These are phyloP conservation scores for Falco biarmicus DNA, from an alignment of 2,797 vertebrate species.

Conservation along the genomic window DNA sequence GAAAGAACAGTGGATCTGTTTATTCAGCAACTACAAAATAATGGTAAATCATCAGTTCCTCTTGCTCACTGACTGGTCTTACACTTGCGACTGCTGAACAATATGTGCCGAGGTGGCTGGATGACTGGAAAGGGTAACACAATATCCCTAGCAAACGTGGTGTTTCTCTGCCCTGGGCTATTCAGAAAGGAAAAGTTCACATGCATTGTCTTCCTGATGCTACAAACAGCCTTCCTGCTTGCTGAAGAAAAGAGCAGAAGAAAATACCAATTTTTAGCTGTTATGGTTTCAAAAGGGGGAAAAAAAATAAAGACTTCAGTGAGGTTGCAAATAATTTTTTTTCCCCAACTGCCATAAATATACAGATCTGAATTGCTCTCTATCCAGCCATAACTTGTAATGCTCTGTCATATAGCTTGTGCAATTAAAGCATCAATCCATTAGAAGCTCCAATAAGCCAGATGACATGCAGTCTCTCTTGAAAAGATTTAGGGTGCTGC, in stretches of 20 bases:
- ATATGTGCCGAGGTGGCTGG: rapidly evolving
- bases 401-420: not conserved
- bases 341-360: not conserved
- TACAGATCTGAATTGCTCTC: not conserved
- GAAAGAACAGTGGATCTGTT: not conserved
- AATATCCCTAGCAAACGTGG: not conserved
- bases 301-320: not conserved
- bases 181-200: not conserved
- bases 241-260: not conserved
- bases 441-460: not conserved
- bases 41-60: not conserved
- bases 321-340: not conserved
- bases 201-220: not conserved
- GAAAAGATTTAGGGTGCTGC: not conserved
- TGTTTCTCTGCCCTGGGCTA: not conserved
- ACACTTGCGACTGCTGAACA: not conserved
- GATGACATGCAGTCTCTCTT: not conserved
- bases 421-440: not conserved
- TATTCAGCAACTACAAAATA: not conserved
- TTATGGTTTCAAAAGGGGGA: not conserved
- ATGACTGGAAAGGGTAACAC: not conserved
- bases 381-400: not conserved
- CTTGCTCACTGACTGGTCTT: not conserved
- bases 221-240: no score
- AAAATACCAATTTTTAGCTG: not conserved